Evolutionary conservation across 1,140 invertebrate species (phyloP).

Genomic region (Mactra quadrangularis): DNA sequence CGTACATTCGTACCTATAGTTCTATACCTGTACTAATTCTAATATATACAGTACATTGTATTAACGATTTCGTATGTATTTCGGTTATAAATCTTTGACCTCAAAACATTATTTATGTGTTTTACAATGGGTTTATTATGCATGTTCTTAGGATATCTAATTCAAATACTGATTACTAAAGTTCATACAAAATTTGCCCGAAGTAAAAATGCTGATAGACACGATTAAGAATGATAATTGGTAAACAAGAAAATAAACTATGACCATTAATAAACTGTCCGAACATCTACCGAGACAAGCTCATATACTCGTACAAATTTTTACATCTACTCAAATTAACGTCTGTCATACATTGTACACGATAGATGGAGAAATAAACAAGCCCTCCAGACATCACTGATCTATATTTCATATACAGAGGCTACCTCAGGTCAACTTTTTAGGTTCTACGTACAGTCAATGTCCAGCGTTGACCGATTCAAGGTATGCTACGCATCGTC

Average conservation of each 20-base stretch:
- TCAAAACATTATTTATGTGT: background rate
- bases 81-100: background rate
- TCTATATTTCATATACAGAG: slow-evolving; percentile 11
- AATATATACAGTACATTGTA: no score
- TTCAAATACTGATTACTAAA: background rate
- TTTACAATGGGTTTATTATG: background rate
- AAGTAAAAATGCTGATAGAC: slow-evolving; percentile 9
- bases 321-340: slow-evolving; percentile 34
- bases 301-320: slow-evolving; percentile 23
- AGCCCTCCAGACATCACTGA: slow-evolving; percentile 25
- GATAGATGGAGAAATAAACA: slow-evolving; percentile 20
- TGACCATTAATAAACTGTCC: background rate
- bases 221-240: slow-evolving; percentile 37
- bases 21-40: no score
- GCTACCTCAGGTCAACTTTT: slow-evolving; percentile 42
- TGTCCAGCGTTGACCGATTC: slow-evolving; percentile 36
- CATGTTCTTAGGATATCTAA: no score
- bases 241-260: slow-evolving; percentile 35
- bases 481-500: no score
- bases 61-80: no score
- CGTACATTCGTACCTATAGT: no score
- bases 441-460: slow-evolving; percentile 28
- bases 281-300: slow-evolving; percentile 3
- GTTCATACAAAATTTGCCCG: slow-evolving; percentile 21
- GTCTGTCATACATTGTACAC: slow-evolving; percentile 35